Base-by-base conservation (phyloP, 2,888 invertebrate species). In the Tholera decimalis region DNA sequence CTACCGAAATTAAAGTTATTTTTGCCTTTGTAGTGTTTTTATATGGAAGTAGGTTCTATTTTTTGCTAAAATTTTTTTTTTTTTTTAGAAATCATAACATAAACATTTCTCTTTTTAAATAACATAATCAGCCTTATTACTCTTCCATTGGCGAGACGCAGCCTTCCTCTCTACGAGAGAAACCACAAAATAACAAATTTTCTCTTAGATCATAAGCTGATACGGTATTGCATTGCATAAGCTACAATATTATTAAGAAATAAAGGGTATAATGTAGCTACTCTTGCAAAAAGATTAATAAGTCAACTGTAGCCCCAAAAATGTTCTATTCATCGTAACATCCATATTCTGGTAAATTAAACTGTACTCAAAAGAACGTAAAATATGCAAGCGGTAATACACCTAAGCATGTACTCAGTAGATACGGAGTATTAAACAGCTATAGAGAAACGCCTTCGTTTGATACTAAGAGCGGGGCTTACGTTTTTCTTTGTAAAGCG, bases 401-500 rank as follows among this genome's bases (percentile, higher is more conserved):
- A 69, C 59, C 54, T 50, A 55, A 61, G 30, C 54, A 54, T 57
- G 54, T 56, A 57, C 61, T 66, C 49, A 35, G 65, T 58, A 66
- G 64, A 66, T 66, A 74, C 33, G 46, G 49, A 50, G 73, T 68
- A 77, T 71, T 59, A 70, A 79, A 81, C 64, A 64, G 55, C 67
- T 63, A 44, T 68, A 61, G 59, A 79, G 51, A 80, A 80, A 75
- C 79, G 82, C 77, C 79, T 77, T 68, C 79, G 73, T 83, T 79
- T 80, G 76, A 79, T 73, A 77, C 79, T 68, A 70, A 75, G 67
- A 73, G 73, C 64, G 49, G 35, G 46, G 77, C 72, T 77, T 63
- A 79, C 80, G 80, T 80, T 82, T 83, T 85, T 83, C 85, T 85
- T 87, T 80, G 81, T 82, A 79, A 83, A 74, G 66, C 71, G 79